Evolutionary conservation across 1,140 invertebrate genomes (phyloP).

Genomic region (Trigoniulus corallinus): DNA sequence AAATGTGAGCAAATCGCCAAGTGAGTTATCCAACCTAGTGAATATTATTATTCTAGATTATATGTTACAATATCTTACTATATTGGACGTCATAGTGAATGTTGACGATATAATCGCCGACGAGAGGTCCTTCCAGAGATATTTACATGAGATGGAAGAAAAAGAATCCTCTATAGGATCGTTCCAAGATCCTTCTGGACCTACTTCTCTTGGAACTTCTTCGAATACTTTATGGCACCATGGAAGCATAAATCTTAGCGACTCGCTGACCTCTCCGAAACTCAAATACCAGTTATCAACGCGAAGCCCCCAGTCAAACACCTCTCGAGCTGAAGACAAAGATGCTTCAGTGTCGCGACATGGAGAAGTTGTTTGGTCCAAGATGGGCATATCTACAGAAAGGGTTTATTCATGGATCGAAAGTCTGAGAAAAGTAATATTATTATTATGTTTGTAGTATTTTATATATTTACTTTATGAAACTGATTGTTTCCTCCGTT

Average conservation of each 20-base stretch:
- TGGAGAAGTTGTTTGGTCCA: conserved; percentile 22
- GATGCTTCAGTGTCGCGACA: conserved; percentile 14
- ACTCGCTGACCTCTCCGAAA: conserved; percentile 20
- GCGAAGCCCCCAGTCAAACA: conserved; percentile 18
- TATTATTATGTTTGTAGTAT: not conserved
- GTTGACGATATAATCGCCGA: not conserved
- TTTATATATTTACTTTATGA: not conserved
- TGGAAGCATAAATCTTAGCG: conserved; percentile 19
- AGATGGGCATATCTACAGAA: conserved; percentile 21
- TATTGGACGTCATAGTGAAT: not conserved
- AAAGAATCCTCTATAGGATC: not conserved
- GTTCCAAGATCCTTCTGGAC: not conserved
- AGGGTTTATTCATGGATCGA: conserved; percentile 26
- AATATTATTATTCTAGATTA: not conserved
- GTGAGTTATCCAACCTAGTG: not conserved
- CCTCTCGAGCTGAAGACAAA: conserved; percentile 12
- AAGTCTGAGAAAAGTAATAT: conserved; percentile 24
- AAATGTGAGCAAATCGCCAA: not conserved
- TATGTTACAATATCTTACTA: not conserved
- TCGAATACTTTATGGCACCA: conserved; percentile 20
- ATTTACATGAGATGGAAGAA: not conserved
- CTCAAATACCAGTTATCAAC: conserved; percentile 24
- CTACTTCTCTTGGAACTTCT: conserved; percentile 1
- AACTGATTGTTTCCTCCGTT: conserved; percentile 6
- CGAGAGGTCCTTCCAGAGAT: not conserved